phyloP scores from a whole-genome alignment of 2,888 invertebrate species.

The Drosophila subsilvestris region DNA sequence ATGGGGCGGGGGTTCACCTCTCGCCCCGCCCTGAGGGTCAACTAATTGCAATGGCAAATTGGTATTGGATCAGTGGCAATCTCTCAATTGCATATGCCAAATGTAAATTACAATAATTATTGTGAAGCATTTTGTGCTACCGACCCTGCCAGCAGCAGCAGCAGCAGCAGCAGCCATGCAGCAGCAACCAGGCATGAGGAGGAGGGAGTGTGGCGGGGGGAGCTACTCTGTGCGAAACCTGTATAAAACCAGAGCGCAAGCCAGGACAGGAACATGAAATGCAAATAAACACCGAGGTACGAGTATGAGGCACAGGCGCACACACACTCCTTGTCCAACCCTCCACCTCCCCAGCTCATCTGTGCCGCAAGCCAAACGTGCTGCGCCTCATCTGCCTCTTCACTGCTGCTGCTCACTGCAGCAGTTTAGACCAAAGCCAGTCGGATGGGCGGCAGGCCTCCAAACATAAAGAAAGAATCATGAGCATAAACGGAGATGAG shows the following conservation, averaged over 20 bases:
- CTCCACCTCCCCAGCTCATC: conserved; percentile 40
- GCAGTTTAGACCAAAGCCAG: conserved; percentile 78
- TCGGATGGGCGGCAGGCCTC: conserved; percentile 35
- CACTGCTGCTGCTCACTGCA: conserved; percentile 43
- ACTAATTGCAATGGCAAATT: conserved; percentile 33
- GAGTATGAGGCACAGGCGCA: conserved; percentile 25
- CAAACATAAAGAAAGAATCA: conserved; percentile 30
- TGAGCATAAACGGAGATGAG: not conserved
- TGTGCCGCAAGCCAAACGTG: conserved; percentile 46
- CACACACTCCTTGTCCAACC: too few relatives aligned
- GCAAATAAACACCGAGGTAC: conserved; percentile 65
- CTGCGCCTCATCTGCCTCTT: not conserved
- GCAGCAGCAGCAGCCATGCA: not conserved
- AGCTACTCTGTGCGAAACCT: conserved; percentile 35
- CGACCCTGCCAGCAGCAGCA: conserved; percentile 13
- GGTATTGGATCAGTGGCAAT: conserved; percentile 41
- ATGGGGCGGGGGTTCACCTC: not conserved
- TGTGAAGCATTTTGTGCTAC: conserved; percentile 53
- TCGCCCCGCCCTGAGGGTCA: conserved; percentile 19
- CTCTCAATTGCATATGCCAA: conserved; percentile 56
- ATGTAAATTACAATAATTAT: conserved; percentile 74
- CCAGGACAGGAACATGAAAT: conserved; percentile 59
- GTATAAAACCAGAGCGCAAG: conserved; percentile 48
- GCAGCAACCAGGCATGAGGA: conserved; percentile 13
- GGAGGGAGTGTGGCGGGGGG: too few relatives aligned